A percentile compares a stretch with the other conserved stretches of the same genome.
These are phyloP conservation scores for Siniperca scherzeri DNA, from an alignment of 2,797 vertebrate species.

Conservation along the genomic window DNA sequence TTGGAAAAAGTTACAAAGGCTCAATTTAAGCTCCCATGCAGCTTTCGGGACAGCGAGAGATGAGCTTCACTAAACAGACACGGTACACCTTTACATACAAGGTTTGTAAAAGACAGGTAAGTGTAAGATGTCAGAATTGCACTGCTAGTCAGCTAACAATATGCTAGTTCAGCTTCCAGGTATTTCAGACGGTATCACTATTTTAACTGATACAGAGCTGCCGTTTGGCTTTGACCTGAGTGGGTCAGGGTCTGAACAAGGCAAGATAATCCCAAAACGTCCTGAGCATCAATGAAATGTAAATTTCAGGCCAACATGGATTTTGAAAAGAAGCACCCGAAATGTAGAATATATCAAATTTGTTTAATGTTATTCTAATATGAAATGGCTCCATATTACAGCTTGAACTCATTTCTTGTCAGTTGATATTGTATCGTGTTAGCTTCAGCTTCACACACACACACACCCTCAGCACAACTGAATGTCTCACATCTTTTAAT, in stretches of 20 bases:
- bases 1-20: too few species aligned
- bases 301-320: neutral
- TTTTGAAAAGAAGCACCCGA: neutral
- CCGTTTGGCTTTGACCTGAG: neutral
- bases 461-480: slow-evolving; percentile 10
- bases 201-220: neutral
- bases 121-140: neutral
- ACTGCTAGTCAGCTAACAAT: too few species aligned
- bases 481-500: slow-evolving; percentile 29
- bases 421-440: neutral
- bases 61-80: too few species aligned
- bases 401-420: neutral
- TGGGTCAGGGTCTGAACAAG: neutral
- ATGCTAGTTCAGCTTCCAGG: too few species aligned
- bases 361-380: neutral
- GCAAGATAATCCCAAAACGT: neutral
- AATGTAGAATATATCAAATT: neutral
- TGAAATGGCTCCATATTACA: neutral
- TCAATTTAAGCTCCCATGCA: too few species aligned
- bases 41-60: too few species aligned
- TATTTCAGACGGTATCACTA: too few species aligned
- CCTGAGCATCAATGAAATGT: neutral
- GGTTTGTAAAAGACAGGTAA: too few species aligned
- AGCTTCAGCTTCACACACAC: neutral
- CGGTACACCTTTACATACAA: too few species aligned